Evolutionary conservation across 2,113 vertebrate species (phyloP), one percentile per base, ranked within the genome.

Genomic region (Spilogale gracilis): DNA sequence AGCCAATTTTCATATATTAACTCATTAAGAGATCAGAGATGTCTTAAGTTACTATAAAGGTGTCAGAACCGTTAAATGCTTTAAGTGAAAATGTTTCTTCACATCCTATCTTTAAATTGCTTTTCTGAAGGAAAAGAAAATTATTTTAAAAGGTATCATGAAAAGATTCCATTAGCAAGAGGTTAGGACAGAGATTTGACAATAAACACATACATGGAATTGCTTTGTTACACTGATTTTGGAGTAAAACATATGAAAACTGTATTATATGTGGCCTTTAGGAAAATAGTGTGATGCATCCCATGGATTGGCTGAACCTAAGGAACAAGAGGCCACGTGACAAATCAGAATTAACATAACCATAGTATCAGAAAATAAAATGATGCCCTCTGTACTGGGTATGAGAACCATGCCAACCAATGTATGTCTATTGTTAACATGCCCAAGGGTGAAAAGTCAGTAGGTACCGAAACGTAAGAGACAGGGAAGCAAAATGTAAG

Each of bases 1-100:
- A 96, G 69, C 52, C 92, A 88, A 92, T 94, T 95, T 97, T 94
- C 84, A 94, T 61, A 91, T 60, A 73, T 91, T 91, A 94, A 92
- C 32, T 97, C 84, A 58, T 88, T 92, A 92, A 48, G 50, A 92
- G 74, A 92, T 93, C 83, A 98, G 87, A 96, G 74, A 97, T 76
- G 38, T 54, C 79, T 91, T 85, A 87, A 96, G 80, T 96, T 89
- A 94, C 85, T 86, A 58, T 0, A 97, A 56, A 94, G 94, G 87
- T 96, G 87, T 94, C 94, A 96, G 84, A 95, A 90, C n/a, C 60
- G 38, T 85, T 97, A 95, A 92, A 97, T 73, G 83, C 78, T 94
- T 86, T 96, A 96, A 91, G 63, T 90, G 58, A 96, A 98, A 97
- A 90, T 30, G 23, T 76, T 95, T 94, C 78, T 92, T 96, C n/a